phyloP scores from a whole-genome alignment of 2,888 invertebrate genomes.

The Drosophila falleni region DNA sequence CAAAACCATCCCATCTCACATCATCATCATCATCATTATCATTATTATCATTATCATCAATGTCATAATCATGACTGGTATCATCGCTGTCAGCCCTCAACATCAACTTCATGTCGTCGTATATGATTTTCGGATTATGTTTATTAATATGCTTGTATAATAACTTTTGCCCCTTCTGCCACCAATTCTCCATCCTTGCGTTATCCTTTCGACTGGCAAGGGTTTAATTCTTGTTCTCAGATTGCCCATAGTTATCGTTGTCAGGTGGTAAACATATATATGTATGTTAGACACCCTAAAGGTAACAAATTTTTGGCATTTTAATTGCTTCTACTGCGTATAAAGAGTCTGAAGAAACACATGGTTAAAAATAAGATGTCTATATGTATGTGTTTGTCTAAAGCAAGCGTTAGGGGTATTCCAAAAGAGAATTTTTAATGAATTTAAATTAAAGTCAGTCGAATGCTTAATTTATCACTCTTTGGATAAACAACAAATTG shows the following conservation, averaged over 20 bases:
- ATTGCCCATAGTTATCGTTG: constrained; percentile 4
- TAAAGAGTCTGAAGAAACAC: neutral
- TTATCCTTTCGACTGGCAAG: constrained; percentile 6
- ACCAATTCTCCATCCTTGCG: too few species aligned
- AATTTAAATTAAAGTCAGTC: neutral
- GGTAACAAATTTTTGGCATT: constrained; percentile 10
- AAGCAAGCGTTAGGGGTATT: neutral
- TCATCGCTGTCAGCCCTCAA: constrained; percentile 14
- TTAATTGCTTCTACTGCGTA: constrained; percentile 34
- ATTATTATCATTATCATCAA: constrained; percentile 5
- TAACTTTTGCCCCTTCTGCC: constrained; percentile 30
- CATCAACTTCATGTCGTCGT: constrained; percentile 37
- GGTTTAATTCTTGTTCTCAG: constrained; percentile 16
- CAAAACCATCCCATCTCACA: neutral
- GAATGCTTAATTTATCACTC: neutral
- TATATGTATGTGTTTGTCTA: neutral
- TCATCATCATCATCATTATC: neutral
- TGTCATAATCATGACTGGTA: constrained; percentile 11
- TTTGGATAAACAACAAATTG: constrained; percentile 6
- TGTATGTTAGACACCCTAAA: constrained; percentile 2
- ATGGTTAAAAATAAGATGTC: neutral
- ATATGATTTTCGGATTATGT: constrained; percentile 66
- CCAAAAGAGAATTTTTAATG: neutral
- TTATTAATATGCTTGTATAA: constrained; percentile 62
- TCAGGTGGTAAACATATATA: constrained; percentile 20